Conservation (phyloP, 1,140 invertebrate species). For the Drosophila virilis region DNA sequence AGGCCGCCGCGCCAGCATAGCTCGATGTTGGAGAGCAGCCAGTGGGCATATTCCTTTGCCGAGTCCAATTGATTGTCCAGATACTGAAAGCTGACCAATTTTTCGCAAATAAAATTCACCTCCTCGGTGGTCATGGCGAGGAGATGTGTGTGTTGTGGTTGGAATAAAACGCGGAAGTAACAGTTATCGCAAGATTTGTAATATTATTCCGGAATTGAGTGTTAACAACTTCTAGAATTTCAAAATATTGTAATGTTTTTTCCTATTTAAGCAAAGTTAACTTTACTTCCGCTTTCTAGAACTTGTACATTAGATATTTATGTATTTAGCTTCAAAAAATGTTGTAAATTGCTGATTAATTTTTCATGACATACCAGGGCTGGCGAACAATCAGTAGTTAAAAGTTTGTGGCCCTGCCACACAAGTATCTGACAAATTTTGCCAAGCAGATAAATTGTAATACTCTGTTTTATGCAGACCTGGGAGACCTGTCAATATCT, state of each 20-base stretch:
- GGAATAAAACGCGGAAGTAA: no score
- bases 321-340: no score
- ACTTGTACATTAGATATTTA: no score
- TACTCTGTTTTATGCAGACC: not conserved
- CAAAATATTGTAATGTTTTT: not conserved
- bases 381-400: not conserved
- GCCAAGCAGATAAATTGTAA: not conserved
- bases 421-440: not conserved
- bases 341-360: no score
- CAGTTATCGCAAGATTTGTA: no score
- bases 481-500: not conserved
- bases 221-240: not conserved
- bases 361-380: no score
- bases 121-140: constrained; percentile 5
- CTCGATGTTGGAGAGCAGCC: constrained; percentile 33
- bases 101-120: constrained; percentile 2
- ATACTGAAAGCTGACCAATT: constrained; percentile 9
- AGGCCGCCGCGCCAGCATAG: constrained; percentile 21
- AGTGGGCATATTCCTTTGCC: constrained; percentile 28
- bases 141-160: not conserved
- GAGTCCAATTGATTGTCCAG: constrained; percentile 37
- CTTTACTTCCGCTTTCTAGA: no score
- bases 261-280: no score
- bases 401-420: not conserved
- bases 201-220: not conserved